Evolutionary conservation across 2,888 invertebrate species (phyloP).

Genomic region (Steinernema scapterisci): DNA sequence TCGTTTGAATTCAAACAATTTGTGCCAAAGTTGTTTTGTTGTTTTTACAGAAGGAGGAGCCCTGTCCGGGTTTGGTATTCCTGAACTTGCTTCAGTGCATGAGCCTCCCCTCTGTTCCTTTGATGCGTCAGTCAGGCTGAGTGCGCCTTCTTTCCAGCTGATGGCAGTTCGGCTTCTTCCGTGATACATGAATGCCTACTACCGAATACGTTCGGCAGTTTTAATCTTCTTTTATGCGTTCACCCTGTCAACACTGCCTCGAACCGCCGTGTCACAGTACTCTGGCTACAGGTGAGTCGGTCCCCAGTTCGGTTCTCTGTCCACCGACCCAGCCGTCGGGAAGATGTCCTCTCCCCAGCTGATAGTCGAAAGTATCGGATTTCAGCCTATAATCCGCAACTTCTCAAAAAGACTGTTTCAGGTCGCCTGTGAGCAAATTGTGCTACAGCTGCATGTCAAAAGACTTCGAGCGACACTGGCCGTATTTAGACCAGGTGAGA

Average conservation of each 20-base stretch:
- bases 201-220: constrained; percentile 17
- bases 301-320: background rate
- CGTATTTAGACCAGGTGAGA: constrained; percentile 61
- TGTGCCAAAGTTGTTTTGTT: constrained; percentile 3
- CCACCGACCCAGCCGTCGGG: too few species aligned
- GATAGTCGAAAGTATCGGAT: too few species aligned
- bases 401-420: background rate
- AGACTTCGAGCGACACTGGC: constrained; percentile 64
- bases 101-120: background rate
- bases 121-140: background rate
- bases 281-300: constrained; percentile 16
- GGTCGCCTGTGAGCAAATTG: background rate
- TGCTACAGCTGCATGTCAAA: constrained; percentile 67
- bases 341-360: too few species aligned
- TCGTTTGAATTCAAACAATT: constrained; percentile 30
- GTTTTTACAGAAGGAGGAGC: background rate
- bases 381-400: background rate
- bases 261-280: background rate
- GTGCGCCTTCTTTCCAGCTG: background rate
- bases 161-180: constrained; percentile 11
- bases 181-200: constrained; percentile 27
- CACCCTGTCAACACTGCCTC: background rate
- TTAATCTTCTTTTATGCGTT: background rate
- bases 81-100: too few species aligned
- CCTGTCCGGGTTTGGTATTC: too few species aligned